Base-by-base conservation (phyloP, 2,888 invertebrate genomes). In the Drosophila diplacantha region DNA sequence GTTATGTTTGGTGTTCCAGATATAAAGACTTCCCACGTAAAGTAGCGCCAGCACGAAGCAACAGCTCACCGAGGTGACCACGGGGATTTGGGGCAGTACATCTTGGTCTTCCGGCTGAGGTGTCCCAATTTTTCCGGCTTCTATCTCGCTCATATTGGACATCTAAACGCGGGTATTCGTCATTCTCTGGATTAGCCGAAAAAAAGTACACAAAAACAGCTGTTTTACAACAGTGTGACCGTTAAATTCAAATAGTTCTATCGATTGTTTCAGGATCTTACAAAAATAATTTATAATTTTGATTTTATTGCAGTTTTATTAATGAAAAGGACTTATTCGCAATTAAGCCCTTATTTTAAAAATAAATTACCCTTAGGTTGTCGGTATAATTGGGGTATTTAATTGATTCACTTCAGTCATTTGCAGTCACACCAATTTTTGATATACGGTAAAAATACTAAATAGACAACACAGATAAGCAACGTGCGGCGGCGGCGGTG, bases 21-120 rank as follows among this genome's bases (percentile, higher is more conserved):
- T 91, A 88, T 97, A 96, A 62, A 97, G 91, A 89, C 96, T 96
- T 60, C 93, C 93, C 71, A 97, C 95, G 90, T 95, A 97, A 35
- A 93, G 90, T 72, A 94, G 88, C 12, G 96, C 94, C 80, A 96
- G 90, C 66, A 93, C 89, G 73, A 95, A 90, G 89, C 96, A 95
- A 74, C 95, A 92, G 71, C 92, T 88, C 79, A 94, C 90, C 52
- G 94, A 92, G 80, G 90, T 89, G 72, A 90, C 83, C 85, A 93
- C 92, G 78, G 90, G 74, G 53, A 86, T 84, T 22, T 73, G 79
- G 4, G 85, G 86, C 50, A 84, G 60, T 35, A 46, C 16, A 9
- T 46, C 60, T 16, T 31, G 24, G 11, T 46, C 39, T 26, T 18
- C 16, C 3, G 24, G 11, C 9, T 52, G 44, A 50, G 56, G 44